These are phyloP conservation scores for Zophobas morio DNA, from an alignment of 1,140 invertebrate species.

Conservation along the genomic window DNA sequence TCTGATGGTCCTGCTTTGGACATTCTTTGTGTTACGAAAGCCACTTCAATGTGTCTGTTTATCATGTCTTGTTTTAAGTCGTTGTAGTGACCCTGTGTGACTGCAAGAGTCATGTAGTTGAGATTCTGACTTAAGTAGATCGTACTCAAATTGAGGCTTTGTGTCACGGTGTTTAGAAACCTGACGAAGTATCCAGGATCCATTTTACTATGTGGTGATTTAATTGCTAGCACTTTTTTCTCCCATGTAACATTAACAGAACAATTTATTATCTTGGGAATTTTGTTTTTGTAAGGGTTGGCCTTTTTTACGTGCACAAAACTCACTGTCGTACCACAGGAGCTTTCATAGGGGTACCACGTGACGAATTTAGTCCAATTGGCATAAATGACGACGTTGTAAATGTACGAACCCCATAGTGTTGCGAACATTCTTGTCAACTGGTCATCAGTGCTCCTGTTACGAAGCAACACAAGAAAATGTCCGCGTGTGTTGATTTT, in stretches of 20 bases:
- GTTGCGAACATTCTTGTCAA: slow-evolving; percentile 11
- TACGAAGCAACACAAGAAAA: not conserved
- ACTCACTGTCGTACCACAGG: not conserved
- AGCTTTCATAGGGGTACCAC: slow-evolving; percentile 25
- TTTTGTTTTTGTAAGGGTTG: slow-evolving; percentile 17
- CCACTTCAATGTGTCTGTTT: not conserved
- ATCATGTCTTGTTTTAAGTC: not conserved
- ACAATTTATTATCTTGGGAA: not conserved
- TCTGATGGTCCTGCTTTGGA: not conserved
- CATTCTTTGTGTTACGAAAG: not conserved
- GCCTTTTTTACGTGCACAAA: not conserved
- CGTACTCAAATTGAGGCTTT: not conserved
- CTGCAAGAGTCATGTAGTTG: not conserved
- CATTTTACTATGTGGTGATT: not conserved
- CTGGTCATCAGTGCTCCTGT: slow-evolving; percentile 2
- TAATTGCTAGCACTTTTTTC: not conserved
- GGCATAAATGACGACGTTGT: slow-evolving; percentile 26
- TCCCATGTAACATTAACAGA: slow-evolving; percentile 8
- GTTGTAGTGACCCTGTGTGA: not conserved
- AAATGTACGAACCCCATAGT: slow-evolving; percentile 12
- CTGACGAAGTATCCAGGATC: not conserved
- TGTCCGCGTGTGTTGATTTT: slow-evolving; percentile 14
- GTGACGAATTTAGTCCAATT: slow-evolving; percentile 29
- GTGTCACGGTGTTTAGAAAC: not conserved
- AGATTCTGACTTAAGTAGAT: slow-evolving; percentile 2